A percentile compares a stretch with the other conserved stretches of the same genome.
Conservation (phyloP, 1,140 invertebrate genomes). For the Drosophila pallidifrons region DNA sequence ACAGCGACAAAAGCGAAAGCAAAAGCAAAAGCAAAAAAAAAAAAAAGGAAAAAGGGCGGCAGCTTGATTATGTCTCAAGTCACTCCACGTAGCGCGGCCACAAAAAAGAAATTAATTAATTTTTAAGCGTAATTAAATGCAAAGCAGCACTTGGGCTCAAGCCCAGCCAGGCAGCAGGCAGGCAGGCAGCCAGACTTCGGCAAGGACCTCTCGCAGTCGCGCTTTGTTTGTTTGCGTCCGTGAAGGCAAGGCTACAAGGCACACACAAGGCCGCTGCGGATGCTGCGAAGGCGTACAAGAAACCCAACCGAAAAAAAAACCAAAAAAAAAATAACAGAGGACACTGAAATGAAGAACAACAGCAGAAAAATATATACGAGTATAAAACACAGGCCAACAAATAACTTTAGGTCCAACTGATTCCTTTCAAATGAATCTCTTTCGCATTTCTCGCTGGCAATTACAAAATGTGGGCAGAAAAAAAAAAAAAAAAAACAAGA, state of each 20-base stretch:
- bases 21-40: background rate
- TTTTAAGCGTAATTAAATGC: constrained; percentile 83
- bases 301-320: constrained; percentile 12
- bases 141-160: constrained; percentile 67
- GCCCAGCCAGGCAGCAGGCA: constrained; percentile 18
- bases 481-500: constrained; percentile 1
- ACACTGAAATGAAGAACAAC: background rate
- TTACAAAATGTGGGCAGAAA: constrained; percentile 25
- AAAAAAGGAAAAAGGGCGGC: constrained; percentile 13
- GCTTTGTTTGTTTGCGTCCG: constrained; percentile 46
- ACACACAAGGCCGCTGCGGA: constrained; percentile 31
- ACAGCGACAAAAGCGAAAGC: constrained; percentile 10
- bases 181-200: constrained; percentile 2
- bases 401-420: constrained; percentile 51
- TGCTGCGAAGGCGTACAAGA: constrained; percentile 13
- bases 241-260: constrained; percentile 40
- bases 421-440: constrained; percentile 61
- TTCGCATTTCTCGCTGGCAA: constrained; percentile 30
- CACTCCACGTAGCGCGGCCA: constrained; percentile 58
- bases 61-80: constrained; percentile 81
- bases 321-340: constrained; percentile 15
- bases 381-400: constrained; percentile 33
- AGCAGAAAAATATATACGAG: constrained; percentile 10
- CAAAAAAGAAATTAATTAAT: constrained; percentile 84
- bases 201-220: constrained; percentile 37